These are phyloP conservation scores for Eunapius fragilis DNA, from an alignment of 37 sponge, comb jelly and placozoan genomes.

Conservation along the genomic window DNA sequence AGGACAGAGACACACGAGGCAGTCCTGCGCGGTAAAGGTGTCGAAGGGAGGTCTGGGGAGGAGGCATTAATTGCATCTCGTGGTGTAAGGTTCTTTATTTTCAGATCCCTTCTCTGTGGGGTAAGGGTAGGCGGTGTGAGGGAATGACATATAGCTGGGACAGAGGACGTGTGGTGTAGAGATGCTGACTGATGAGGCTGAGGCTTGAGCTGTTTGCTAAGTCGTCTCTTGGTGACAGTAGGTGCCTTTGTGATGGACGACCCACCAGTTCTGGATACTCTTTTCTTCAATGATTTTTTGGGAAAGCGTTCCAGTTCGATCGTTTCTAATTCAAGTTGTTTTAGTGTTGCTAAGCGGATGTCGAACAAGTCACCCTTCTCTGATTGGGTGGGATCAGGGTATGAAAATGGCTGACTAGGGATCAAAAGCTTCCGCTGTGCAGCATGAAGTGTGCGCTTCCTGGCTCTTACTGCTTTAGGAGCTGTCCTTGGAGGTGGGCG, in stretches of 20 bases:
- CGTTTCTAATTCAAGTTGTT: slow-evolving; percentile 14
- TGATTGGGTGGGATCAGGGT: slow-evolving; percentile 34
- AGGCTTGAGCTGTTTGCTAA: background rate
- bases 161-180: background rate
- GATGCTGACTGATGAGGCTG: background rate
- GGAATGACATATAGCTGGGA: background rate
- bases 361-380: slow-evolving; percentile 15
- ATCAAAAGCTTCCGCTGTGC: background rate
- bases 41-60: background rate
- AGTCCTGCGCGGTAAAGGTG: background rate
- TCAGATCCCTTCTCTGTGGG: background rate
- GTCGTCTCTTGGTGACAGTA: background rate
- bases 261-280: background rate
- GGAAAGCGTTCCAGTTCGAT: background rate
- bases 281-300: background rate
- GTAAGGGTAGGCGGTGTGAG: background rate
- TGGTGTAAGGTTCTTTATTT: no score
- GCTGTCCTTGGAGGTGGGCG: background rate
- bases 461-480: background rate
- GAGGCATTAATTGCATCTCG: background rate
- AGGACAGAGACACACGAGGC: background rate
- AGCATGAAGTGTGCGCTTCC: background rate
- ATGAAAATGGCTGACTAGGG: slow-evolving; percentile 9
- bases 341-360: slow-evolving; percentile 18
- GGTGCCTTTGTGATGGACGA: background rate